Base-by-base conservation (phyloP, 2,888 invertebrate species). In the Lasioglossum marginatum region DNA sequence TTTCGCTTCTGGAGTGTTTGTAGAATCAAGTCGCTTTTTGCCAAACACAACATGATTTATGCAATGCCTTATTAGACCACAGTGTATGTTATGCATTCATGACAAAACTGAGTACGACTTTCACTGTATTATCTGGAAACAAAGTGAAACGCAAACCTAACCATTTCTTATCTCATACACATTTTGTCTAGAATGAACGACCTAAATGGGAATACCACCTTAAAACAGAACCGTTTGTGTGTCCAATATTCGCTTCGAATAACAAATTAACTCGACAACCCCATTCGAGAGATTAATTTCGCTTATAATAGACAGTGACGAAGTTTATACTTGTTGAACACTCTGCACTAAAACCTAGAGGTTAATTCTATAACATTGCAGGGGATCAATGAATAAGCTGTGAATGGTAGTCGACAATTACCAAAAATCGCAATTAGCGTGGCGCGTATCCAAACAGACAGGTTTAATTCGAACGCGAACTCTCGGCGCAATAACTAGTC, bases 401-500 rank as follows among this genome's bases (percentile, higher is more conserved):
- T 23, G 37, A 1, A 12, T 1, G 12, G 57, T 12, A 57, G n/a
- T 4, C n/a, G 57, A 12, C n/a, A 68, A 68, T 68, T 37, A 68
- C 10, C 23, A 68, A 70, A 70, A 40, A 14, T 70, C 40, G 4
- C 12, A 23, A 40, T 19, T 37, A n/a, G 12, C 4, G 5, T 14
- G n/a, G 37, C 40, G 5, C 2, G 40, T 70, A 40, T 37, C 40
- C 40, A 12, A 4, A 14, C 19, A 68, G 5, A 70, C 40, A 23
- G n/a, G 12, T 70, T 70, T 40, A n/a, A 70, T 70, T 70, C 40
- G n/a, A n/a, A 37, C 40, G 12, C n/a, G n/a, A 70, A 14, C 70
- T 40, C 40, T n/a, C 40, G n/a, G 40, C n/a, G 40, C 40, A 40
- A 23, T 70, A 45, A 66, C n/a, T 31, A 0, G 34, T n/a, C 66